These are phyloP conservation scores for Columba livia DNA, from an alignment of 2,113 vertebrate species.

Conservation along the genomic window DNA sequence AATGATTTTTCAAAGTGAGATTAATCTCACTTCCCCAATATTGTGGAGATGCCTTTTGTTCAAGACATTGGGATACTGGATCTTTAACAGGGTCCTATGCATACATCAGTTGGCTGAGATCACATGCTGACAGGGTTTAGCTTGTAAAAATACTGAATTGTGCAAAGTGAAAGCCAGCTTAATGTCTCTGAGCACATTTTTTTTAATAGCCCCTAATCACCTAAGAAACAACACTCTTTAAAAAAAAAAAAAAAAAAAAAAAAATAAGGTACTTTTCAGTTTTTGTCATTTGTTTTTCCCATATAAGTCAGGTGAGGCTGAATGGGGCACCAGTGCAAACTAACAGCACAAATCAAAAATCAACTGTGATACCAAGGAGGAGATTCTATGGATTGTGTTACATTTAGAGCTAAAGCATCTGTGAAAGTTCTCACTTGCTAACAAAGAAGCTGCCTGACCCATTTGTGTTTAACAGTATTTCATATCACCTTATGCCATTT, in stretches of 20 bases:
- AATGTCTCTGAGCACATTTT: not conserved
- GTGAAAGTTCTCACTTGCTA: not conserved
- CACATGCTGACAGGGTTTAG: not conserved
- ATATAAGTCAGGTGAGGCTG: not conserved
- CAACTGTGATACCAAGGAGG: not conserved
- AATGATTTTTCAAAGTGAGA: not conserved
- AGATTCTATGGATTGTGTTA: not conserved
- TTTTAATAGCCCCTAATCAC: not conserved
- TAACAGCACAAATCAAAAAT: not conserved
- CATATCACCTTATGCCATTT: not conserved
- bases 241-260: not conserved
- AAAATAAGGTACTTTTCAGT: not conserved
- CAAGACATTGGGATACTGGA: not conserved
- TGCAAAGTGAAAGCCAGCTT: not conserved
- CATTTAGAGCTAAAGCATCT: not conserved
- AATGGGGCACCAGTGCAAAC: fast-evolving
- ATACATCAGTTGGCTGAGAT: not conserved
- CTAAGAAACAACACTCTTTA: not conserved
- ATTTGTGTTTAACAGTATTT: not conserved
- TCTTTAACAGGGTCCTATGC: not conserved
- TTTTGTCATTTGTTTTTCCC: not conserved
- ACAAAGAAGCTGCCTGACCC: not conserved
- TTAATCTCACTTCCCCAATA: not conserved
- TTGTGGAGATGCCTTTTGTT: not conserved
- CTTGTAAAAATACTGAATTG: not conserved